Base-by-base conservation (phyloP, 2,888 invertebrate genomes). In the Villa cingulata region DNA sequence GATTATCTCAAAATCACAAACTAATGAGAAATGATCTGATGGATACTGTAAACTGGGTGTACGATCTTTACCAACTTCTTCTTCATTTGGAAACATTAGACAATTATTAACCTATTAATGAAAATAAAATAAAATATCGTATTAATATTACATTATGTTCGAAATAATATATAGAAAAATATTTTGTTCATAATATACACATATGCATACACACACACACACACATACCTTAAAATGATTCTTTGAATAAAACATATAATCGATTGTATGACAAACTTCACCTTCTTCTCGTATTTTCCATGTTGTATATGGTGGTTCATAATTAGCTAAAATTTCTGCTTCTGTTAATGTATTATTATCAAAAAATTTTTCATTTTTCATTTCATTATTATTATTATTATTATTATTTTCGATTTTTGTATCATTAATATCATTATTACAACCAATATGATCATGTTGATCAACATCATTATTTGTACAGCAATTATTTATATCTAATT, bases 11-110 rank as follows among this genome's bases (percentile, higher is more conserved):
- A 81, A 76, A 64, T 82, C 82, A 59, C 78, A 77, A 45, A 79
- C 77, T 51, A 86, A 70, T 1, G 83, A 81, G 58, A 86, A 79
- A 61, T 86, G 86, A 70, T 86, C 86, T 2, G 84, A 85, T 1
- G 85, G 83, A 65, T 84, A 85, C 45, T 70, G 65, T 54, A 74
- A 72, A 45, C 80, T 80, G 3, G 85, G 85, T 20, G 83, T 76
- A 41, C 81, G 71, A 54, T 75, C 72, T 45, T 72, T 69, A 1
- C 84, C 84, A 46, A 86, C 76, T 55, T 81, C 77, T 20, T 78
- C 75, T 36, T 71, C 80, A 1, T 72, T 71, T 0, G 85, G 83
- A 50, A 84, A 73, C 20, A 62, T 62, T 39, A 69, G 53, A 47
- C 69, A 69, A 54, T 69, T 69, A 49, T 61, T 63, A 10, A 68